Base-by-base conservation (phyloP, 1,140 invertebrate genomes). In the Drosophila fuyamai region DNA sequence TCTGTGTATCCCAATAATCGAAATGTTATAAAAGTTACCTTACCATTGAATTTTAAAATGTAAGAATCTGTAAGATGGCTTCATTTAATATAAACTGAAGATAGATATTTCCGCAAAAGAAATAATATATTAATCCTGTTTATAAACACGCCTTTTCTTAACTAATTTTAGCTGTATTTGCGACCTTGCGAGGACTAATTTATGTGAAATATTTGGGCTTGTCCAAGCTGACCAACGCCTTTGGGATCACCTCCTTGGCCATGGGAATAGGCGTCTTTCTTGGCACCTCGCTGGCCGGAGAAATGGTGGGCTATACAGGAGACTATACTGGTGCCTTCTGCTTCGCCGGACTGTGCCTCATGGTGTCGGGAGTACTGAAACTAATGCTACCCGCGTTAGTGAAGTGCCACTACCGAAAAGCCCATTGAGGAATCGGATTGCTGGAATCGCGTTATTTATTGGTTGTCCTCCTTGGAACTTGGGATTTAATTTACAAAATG, bases 161-260 rank as follows among this genome's bases (percentile, higher is more conserved):
- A 2, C 23, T 4, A 23, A 23, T 23, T 1, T 7, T 23, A 92
- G 91, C 91, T 44, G 90, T 92, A 0, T 92, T 27, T 55, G 58
- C 88, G 50, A 86, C 88, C 1, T 18, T 92, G 55, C 79, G 91
- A 5, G 81, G 84, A 1, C 29, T 92, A 1, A 91, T 92, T 41
- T 92, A 91, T 56, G 91, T 92, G 6, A 72, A 72, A 7, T 81
- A 84, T 23, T 47, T 92, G 66, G 91, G 91, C 0, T 63, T 92
- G n/a, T 38, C 76, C 1, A 91, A 91, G 29, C 63, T 92, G 38
- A 92, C 91, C 16, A 92, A 92, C 54, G 84, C 88, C n/a, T 91
- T 92, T 55, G 91, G 91, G 27, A 79, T 92, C 2, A 84, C 79
- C 0, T 65, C 79, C 1, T 35, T 92, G 56, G 78, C 84, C 56